Evolutionary conservation across 1,140 invertebrate genomes (phyloP).

Genomic region (Drosophila micromelanica): DNA sequence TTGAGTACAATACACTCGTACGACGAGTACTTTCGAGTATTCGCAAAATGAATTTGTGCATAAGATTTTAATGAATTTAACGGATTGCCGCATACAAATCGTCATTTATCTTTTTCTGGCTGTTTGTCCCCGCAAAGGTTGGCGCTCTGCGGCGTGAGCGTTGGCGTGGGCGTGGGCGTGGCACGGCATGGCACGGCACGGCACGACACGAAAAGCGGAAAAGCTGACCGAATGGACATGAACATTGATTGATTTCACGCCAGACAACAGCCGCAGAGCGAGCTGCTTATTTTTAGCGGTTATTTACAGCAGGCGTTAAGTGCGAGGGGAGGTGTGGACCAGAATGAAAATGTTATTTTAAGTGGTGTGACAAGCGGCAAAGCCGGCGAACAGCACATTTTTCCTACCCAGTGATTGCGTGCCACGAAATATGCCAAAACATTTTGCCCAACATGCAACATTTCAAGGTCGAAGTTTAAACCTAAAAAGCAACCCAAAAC

Average conservation of each 20-base stretch:
- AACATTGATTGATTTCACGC: conserved; percentile 81
- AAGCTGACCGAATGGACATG: conserved; percentile 48
- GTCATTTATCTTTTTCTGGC: conserved; percentile 60
- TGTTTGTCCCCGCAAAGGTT: conserved; percentile 23
- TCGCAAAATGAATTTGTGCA: conserved; percentile 71
- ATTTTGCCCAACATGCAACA: conserved; percentile 32
- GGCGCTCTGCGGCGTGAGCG: conserved; percentile 19
- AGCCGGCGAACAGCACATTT: conserved; percentile 23
- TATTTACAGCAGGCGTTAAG: conserved; percentile 41
- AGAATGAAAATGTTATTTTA: conserved; percentile 60
- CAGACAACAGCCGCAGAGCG: conserved; percentile 45
- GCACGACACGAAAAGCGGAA: conserved; percentile 24
- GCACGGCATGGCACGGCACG: not conserved
- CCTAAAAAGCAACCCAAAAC: not conserved
- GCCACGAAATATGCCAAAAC: conserved; percentile 41
- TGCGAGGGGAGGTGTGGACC: not conserved
- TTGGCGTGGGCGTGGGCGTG: conserved; percentile 1
- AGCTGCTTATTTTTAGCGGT: conserved; percentile 68
- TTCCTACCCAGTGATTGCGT: conserved; percentile 69
- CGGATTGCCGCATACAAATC: conserved; percentile 73
- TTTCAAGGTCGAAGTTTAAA: conserved; percentile 26
- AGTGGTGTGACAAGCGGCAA: conserved; percentile 25
- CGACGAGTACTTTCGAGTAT: conserved; percentile 41
- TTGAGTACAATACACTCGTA: conserved; percentile 30
- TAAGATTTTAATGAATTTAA: conserved; percentile 79